Conservation (phyloP, 2,888 invertebrate genomes). For the Axea sp. region DNA sequence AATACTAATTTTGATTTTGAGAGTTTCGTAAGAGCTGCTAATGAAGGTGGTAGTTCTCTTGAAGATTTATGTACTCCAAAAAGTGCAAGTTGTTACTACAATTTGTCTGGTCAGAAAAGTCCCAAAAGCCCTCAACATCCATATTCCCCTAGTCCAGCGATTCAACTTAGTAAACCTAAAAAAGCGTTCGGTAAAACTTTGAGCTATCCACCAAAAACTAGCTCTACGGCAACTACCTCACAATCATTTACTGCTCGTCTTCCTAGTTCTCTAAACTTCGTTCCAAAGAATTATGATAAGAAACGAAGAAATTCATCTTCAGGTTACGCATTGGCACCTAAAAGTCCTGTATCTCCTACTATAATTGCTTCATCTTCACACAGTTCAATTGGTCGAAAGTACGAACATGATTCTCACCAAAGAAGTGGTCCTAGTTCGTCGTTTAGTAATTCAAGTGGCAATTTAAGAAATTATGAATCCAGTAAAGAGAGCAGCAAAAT, state of each 20-base stretch:
- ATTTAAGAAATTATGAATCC: slow-evolving; percentile 28
- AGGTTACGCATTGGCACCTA: slow-evolving; percentile 66
- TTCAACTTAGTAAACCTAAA: slow-evolving; percentile 71
- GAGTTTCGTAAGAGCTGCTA: slow-evolving; percentile 64
- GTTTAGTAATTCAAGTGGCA: slow-evolving; percentile 24
- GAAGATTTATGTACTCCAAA: slow-evolving; percentile 45
- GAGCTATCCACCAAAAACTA: slow-evolving; percentile 72
- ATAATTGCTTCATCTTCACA: slow-evolving; percentile 62
- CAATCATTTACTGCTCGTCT: slow-evolving; percentile 59
- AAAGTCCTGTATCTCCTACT: slow-evolving; percentile 71
- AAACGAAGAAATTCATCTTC: slow-evolving; percentile 70
- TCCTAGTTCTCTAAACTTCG: slow-evolving; percentile 65
- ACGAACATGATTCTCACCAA: slow-evolving; percentile 4
- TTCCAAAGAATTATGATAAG: slow-evolving; percentile 66
- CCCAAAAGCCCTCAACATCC: slow-evolving; percentile 64
- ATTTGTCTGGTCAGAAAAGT: slow-evolving; percentile 58
- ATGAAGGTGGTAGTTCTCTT: slow-evolving; percentile 46
- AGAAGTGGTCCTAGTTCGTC: slow-evolving; percentile 6
- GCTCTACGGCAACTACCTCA: slow-evolving; percentile 59
- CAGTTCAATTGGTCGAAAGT: slow-evolving; percentile 24
- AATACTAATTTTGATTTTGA: slow-evolving; percentile 73
- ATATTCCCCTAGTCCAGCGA: slow-evolving; percentile 64
- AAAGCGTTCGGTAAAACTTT: slow-evolving; percentile 70
- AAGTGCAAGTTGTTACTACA: slow-evolving; percentile 64
- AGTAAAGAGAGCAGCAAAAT: slow-evolving; percentile 36